Conservation (phyloP, 2,888 invertebrate species). For the Nesidiocoris tenuis region DNA sequence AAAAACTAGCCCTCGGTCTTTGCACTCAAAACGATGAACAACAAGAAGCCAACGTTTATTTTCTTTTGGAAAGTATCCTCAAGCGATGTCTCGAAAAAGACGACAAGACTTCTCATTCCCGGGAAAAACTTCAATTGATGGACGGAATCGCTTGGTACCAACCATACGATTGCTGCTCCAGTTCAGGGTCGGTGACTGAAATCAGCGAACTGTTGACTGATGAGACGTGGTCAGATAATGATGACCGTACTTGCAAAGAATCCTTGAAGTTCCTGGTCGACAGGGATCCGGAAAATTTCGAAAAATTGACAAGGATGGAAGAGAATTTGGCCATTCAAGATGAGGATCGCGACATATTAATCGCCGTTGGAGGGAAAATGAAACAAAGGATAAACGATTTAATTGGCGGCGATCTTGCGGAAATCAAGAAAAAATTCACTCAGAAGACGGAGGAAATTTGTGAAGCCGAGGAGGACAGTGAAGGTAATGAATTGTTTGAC, state of each 20-base stretch:
- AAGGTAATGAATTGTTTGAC: not conserved
- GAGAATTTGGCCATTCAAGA: not conserved
- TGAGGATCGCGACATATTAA: conserved; percentile 11
- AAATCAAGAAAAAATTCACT: not conserved
- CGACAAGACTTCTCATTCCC: not conserved
- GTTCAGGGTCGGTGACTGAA: conserved; percentile 17
- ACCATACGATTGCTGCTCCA: conserved; percentile 23
- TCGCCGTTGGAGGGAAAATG: conserved; percentile 13
- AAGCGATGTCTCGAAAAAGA: conserved; percentile 15
- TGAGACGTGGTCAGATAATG: conserved; percentile 8
- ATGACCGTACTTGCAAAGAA: not conserved
- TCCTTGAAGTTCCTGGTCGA: conserved; percentile 11
- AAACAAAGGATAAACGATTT: not conserved
- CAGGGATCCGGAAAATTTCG: conserved; percentile 4
- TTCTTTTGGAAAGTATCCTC: conserved; percentile 16
- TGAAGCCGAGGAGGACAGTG: not conserved
- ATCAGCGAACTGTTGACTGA: conserved; percentile 26
- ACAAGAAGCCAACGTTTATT: conserved; percentile 26
- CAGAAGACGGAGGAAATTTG: conserved; percentile 6
- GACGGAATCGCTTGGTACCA: not conserved
- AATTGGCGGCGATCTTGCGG: conserved; percentile 7
- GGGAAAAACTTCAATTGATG: not conserved
- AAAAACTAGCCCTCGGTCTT: conserved; percentile 12
- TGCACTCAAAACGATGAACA: conserved; percentile 13
- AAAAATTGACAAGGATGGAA: not conserved